These are phyloP conservation scores for Gorsachius goisagi DNA, from an alignment of 2,113 vertebrate species.

Conservation along the genomic window DNA sequence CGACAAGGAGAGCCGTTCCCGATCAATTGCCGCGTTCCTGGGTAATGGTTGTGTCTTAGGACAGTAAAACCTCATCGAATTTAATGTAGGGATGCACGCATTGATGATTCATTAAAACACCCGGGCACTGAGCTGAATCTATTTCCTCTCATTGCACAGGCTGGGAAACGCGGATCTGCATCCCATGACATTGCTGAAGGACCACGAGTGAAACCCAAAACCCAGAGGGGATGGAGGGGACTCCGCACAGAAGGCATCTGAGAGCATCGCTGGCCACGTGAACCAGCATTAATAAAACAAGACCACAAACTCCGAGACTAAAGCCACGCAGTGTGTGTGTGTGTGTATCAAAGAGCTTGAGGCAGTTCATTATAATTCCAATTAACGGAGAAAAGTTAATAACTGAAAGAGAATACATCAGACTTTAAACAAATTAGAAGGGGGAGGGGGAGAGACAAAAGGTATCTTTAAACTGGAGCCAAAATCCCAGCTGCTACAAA, in stretches of 20 bases:
- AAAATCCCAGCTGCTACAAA: not conserved
- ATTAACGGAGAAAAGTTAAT: not conserved
- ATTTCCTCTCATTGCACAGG: not conserved
- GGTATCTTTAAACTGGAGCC: not conserved
- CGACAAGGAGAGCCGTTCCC: not conserved
- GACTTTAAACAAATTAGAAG: not conserved
- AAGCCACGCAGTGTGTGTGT: not conserved
- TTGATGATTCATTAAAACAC: not conserved
- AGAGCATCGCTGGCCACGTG: not conserved
- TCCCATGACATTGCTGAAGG: not conserved
- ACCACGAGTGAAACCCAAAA: not conserved
- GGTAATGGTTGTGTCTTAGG: not conserved
- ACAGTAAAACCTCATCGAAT: not conserved
- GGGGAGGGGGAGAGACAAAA: not conserved
- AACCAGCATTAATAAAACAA: not conserved
- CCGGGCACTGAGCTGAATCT: not conserved
- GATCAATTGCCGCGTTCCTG: not conserved
- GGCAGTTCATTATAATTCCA: not conserved
- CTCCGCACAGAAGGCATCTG: not conserved
- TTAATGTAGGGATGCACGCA: not conserved
- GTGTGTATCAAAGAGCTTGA: not conserved
- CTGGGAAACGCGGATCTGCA: not conserved
- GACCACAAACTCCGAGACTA: not conserved
- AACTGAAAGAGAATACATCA: not conserved
- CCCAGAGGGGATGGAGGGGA: not conserved